phyloP scores from a whole-genome alignment of 2,113 vertebrate genomes.

The Pan paniscus region DNA sequence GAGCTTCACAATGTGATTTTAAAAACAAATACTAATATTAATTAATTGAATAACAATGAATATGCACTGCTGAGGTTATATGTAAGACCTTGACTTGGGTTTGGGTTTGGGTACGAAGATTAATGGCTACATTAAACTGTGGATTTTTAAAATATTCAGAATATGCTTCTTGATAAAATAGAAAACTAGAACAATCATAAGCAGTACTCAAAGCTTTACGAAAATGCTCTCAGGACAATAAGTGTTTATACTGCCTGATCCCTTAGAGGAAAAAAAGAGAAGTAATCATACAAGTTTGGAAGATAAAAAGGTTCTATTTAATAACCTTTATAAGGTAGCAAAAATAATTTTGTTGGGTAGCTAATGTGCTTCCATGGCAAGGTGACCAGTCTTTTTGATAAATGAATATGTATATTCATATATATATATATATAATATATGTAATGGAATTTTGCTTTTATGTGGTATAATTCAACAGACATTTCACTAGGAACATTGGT shows the following conservation, averaged over 20 bases:
- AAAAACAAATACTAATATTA: slow-evolving; percentile 53
- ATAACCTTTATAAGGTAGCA: not conserved
- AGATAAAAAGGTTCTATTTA: slow-evolving; percentile 36
- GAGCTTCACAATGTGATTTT: slow-evolving; percentile 50
- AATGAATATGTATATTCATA: not conserved
- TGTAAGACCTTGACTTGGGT: not conserved
- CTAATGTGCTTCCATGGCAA: slow-evolving; percentile 1
- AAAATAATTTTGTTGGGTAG: slow-evolving; percentile 39
- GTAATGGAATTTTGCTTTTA: slow-evolving; percentile 37
- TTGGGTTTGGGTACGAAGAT: not conserved
- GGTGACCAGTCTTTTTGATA: slow-evolving; percentile 39
- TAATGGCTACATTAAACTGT: not conserved
- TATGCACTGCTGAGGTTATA: not conserved
- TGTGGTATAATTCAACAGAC: slow-evolving; percentile 17
- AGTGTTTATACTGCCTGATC: not conserved
- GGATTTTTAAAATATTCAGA: slow-evolving; percentile 9
- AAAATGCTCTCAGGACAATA: not conserved
- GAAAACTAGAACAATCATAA: not conserved
- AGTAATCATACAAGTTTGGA: slow-evolving; percentile 34
- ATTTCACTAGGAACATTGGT: slow-evolving; percentile 18
- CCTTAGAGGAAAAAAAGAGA: not conserved
- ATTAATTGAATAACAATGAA: slow-evolving; percentile 43
- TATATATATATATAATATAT: not conserved
- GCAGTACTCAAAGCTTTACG: not conserved
- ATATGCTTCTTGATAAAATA: not conserved